A percentile compares a stretch with the other conserved stretches of the same genome.
Conservation (phyloP, 2,797 vertebrate species). For the Jordanella pulchra region DNA sequence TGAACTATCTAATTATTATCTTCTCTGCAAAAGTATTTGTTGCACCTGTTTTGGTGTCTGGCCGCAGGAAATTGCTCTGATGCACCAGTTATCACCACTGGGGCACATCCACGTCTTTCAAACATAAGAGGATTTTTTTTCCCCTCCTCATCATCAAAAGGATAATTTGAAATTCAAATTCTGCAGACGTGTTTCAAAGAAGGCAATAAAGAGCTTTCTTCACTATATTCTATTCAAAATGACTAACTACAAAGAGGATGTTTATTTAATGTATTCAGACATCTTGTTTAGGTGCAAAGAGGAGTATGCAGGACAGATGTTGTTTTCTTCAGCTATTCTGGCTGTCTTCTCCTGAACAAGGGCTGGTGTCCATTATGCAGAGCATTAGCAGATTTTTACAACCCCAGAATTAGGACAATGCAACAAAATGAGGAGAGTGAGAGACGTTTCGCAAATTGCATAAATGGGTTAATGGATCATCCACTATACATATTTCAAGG, state of each 20-base stretch:
- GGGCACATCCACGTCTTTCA: slow-evolving; percentile 43
- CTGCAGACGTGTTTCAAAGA: slow-evolving; percentile 47
- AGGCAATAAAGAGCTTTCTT: slow-evolving; percentile 39
- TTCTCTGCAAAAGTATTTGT: slow-evolving; percentile 31
- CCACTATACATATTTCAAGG: slow-evolving; percentile 8
- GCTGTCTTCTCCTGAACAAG: slow-evolving; percentile 8
- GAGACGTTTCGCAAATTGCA: slow-evolving; percentile 14
- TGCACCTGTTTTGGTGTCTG: slow-evolving; percentile 47
- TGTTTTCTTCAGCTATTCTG: slow-evolving; percentile 15
- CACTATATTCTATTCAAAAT: slow-evolving; percentile 46
- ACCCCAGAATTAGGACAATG: slow-evolving; percentile 25
- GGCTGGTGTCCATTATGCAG: slow-evolving; percentile 34
- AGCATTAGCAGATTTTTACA: slow-evolving; percentile 32
- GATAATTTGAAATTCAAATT: slow-evolving; percentile 68
- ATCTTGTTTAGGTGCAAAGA: slow-evolving; percentile 32
- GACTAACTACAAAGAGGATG: slow-evolving; percentile 37
- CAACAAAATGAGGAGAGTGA: slow-evolving; percentile 33
- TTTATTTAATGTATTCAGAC: slow-evolving; percentile 56
- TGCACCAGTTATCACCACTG: slow-evolving; percentile 25
- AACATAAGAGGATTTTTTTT: slow-evolving; percentile 46
- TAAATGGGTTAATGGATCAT: slow-evolving; percentile 19
- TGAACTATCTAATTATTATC: slow-evolving; percentile 40
- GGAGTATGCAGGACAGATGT: slow-evolving; percentile 18
- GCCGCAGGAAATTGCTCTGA: slow-evolving; percentile 37
- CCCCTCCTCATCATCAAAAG: slow-evolving; percentile 58